Evolutionary conservation across 2,797 vertebrate species (phyloP), one percentile per base, ranked within the genome.

Genomic region (Taenioides sp.): DNA sequence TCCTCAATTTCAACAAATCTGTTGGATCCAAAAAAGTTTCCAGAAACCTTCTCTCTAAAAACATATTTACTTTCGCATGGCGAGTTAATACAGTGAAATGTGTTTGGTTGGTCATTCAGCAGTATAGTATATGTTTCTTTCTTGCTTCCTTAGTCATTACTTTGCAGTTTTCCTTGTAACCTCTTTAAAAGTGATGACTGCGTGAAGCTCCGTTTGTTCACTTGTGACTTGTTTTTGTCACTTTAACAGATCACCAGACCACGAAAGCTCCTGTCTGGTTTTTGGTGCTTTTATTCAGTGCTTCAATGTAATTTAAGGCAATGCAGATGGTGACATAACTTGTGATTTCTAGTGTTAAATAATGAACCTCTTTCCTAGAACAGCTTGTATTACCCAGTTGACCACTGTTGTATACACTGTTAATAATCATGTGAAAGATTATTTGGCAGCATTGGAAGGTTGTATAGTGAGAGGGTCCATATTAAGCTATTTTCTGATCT

Each of bases 121-220:
- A 76, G 77, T 70, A 54, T 75, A 20, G 43, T 67, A 70, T n/a
- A 5, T 7, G 18, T 17, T 6, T 25, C 4, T 58, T 54, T 59
- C 37, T 25, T 20, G 17, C 59, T 78, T 70, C 62, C 80, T 54
- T 31, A 27, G 50, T 74, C 43, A 58, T 34, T 37, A 70, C 25
- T 78, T 70, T 6, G 52, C 55, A 16, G n/a, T 37, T 80, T 76
- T 85, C 78, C 75, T 80, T 71, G 65, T 71, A 73, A 69, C 72
- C 66, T 49, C 7, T 70, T 70, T 37, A 52, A 71, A 71, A 61
- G 18, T 27, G 34, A 68, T 70, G 52, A 74, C 63, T 58, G 20
- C 23, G 61, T 66, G 16, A 11, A 0, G 16, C 31, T 52, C 22
- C 9, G 14, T 27, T 59, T 69, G 65, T 37, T 52, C 37, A 5